Conservation (phyloP, 2,113 vertebrate genomes). For the Athene cunicularia region DNA sequence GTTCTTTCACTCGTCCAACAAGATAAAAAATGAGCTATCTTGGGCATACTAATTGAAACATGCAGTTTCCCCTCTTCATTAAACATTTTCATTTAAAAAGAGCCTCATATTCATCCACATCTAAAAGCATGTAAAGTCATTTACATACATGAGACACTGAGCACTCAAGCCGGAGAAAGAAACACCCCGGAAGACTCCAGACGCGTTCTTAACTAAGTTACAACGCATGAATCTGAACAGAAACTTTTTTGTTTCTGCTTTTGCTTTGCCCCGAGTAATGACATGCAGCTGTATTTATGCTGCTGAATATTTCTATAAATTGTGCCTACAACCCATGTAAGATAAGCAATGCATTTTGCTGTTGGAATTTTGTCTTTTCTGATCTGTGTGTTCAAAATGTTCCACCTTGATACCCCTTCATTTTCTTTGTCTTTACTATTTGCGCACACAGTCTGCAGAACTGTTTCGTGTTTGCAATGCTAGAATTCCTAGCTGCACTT, state of each 20-base stretch:
- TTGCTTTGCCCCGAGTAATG: background rate
- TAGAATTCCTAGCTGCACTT: background rate
- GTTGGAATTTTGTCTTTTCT: background rate
- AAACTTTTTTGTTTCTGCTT: background rate
- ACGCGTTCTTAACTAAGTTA: background rate
- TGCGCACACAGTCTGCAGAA: background rate
- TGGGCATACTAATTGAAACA: background rate
- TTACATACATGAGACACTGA: background rate
- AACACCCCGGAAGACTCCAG: background rate
- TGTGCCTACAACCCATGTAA: background rate
- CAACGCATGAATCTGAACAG: background rate
- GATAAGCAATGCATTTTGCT: background rate
- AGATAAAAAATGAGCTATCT: background rate
- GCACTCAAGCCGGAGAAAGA: background rate
- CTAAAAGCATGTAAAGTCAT: background rate
- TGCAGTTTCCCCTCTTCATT: background rate
- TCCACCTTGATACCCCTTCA: background rate
- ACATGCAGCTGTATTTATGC: background rate
- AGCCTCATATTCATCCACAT: background rate
- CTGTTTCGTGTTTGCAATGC: background rate
- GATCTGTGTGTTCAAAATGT: background rate
- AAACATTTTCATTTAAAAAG: background rate
- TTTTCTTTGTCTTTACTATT: background rate
- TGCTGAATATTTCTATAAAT: background rate
- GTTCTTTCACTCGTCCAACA: background rate